Base-by-base conservation (phyloP, 2,888 invertebrate species). In the Drosophila fungiperda region DNA sequence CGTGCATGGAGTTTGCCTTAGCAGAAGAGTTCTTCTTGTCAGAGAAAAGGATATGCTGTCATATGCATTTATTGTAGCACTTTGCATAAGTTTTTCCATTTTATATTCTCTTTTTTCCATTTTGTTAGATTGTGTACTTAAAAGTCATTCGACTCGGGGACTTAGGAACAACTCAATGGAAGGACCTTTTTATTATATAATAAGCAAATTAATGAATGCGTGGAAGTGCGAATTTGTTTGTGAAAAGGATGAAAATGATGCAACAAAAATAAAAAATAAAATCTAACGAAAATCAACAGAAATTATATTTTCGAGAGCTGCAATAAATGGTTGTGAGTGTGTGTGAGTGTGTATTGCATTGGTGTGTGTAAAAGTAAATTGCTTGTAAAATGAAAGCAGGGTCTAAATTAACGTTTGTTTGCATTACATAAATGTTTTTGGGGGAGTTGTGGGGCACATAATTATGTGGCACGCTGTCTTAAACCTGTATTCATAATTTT, bases 321-420 rank as follows among this genome's bases (percentile, higher is more conserved):
- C 68, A 73, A 62, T 71, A 72, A 71, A 71, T 53, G 68, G 53
- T 40, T 58, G 48, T 26, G 32, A 17, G 48, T 42, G 35, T 49
- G 45, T 60, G 59, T 32, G 35, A 33, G 36, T 50, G 20, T 40
- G 49, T 12, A 26, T 29, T 45, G 50, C 55, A 62, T 45, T 20
- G 52, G 45, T 42, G 38, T 55, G 59, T 57, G 45, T 42, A 60
- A 69, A 69, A 84, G 85, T 88, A 91, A 90, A 90, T 91, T 91
- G 90, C 89, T 90, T 91, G 91, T 87, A 83, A 90, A 90, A 90
- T 83, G 77, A 89, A 89, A 89, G 83, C 84, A 63, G 83, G 82
- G 80, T 81, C 87, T 82, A 91, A 90, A 91, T 90, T 90, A 91
- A 90, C 90, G 89, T 90, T 90, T 91, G 90, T 91, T 91, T 91